phyloP scores from a whole-genome alignment of 2,888 invertebrate genomes.

The Exephanes ischioxanthus region DNA sequence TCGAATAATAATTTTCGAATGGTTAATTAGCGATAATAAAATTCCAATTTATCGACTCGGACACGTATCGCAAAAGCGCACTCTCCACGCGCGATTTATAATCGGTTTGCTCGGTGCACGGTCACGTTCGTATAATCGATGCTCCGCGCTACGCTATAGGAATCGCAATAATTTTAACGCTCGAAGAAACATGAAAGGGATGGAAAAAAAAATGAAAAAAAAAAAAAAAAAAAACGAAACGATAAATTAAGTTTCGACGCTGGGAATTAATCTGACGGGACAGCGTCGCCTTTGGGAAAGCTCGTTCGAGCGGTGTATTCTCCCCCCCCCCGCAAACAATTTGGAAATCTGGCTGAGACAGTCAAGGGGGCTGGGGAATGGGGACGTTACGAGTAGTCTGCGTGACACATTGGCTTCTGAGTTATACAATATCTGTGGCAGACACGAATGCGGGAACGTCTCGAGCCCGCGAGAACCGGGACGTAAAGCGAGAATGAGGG shows the following conservation, averaged over 20 bases:
- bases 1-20: conserved; percentile 83
- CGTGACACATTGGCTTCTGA: conserved; percentile 78
- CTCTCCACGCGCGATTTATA: conserved; percentile 76
- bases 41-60: conserved; percentile 82
- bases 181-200: conserved; percentile 16
- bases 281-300: neutral
- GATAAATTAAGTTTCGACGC: conserved; percentile 28
- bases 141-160: conserved; percentile 23
- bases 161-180: conserved; percentile 38
- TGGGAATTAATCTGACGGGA: conserved; percentile 23
- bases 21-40: conserved; percentile 84
- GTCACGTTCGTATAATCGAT: conserved; percentile 73
- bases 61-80: conserved; percentile 51
- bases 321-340: conserved; percentile 45
- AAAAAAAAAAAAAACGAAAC: neutral
- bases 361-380: conserved; percentile 63
- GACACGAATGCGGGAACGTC: conserved; percentile 70
- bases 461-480: conserved; percentile 21
- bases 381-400: conserved; percentile 60
- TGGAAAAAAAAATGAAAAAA: neutral
- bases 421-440: conserved; percentile 79
- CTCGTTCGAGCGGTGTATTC: conserved; percentile 44
- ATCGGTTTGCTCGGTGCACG: conserved; percentile 74
- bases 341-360: conserved; percentile 73
- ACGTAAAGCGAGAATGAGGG: conserved; percentile 10